Base-by-base conservation (phyloP, 1,140 invertebrate species). In the Glomeris maerens region DNA sequence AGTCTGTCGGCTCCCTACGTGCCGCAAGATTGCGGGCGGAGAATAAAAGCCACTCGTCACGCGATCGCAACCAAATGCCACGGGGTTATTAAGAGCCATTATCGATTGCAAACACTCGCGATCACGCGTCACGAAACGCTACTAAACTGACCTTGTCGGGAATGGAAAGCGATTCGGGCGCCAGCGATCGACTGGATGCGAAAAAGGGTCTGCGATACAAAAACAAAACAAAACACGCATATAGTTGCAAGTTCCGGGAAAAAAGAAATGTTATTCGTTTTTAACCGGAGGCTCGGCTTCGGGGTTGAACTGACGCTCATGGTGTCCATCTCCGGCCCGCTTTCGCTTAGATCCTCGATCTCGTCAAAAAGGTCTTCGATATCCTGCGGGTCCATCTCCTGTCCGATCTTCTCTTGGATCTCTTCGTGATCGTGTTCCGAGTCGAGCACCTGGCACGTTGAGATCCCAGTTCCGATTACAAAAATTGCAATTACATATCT, bases 261-360 rank as follows among this genome's bases (percentile, higher is more conserved):
- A 36, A 36, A 36, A 36, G n/a, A 46, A 40, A 14, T 36, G 2
- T 21, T 13, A 2, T 10, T 44, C 48, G 5, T 22, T 27, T 14
- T 31, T 38, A 49, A 68, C 66, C 89, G 75, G 49, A 97, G 70
- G 55, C 88, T 92, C 17, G 92, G 92, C 65, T 96, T 96, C 3
- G 92, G 93, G 39, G 90, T 95, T 50, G 92, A 96, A 41, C 85
- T 85, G 57, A 96, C 89, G 61, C 88, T 94, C 73, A 96, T 83
- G 36, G 89, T 94, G 65, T 97, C 92, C 66, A 90, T 76, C 66
- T 97, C 92, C 21, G 84, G 88, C 3, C 85, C 88, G 44, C 87
- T 93, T 71, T 96, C 92, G 56, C 86, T 92, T 27, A 94, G 67
- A 51, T 93, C 91, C 68, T 93, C 90, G 49, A 91, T 66, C 61